These are phyloP conservation scores for Drosophila tani DNA, from an alignment of 1,140 invertebrate species.

Conservation along the genomic window DNA sequence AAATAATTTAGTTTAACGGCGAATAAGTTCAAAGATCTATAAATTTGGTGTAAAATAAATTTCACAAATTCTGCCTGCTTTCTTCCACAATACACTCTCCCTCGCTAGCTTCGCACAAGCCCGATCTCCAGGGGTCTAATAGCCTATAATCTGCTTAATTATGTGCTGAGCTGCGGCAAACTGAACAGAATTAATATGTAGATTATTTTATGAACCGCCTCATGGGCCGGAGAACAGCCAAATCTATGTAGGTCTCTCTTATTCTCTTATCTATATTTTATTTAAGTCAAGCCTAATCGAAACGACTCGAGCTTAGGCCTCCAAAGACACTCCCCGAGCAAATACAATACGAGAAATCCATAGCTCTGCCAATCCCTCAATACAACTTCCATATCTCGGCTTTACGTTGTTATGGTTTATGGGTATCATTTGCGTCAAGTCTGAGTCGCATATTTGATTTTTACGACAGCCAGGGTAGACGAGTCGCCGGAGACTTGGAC, in stretches of 20 bases:
- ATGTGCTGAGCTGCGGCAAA: slow-evolving; percentile 34
- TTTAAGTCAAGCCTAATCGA: slow-evolving; percentile 19
- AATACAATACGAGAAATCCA: slow-evolving; percentile 28
- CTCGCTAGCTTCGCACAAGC: not conserved
- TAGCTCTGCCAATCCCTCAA: slow-evolving; percentile 50
- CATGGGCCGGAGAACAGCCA: not conserved
- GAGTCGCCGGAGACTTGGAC: slow-evolving; percentile 24
- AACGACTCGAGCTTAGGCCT: not conserved
- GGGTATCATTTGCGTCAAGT: slow-evolving; percentile 65
- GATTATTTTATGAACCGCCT: slow-evolving; percentile 20
- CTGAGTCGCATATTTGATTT: slow-evolving; percentile 56
- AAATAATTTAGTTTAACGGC: slow-evolving; percentile 5
- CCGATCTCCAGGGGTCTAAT: slow-evolving; percentile 27
- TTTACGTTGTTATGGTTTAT: slow-evolving; percentile 60
- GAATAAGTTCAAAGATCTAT: not conserved
- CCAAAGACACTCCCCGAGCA: slow-evolving; percentile 45
- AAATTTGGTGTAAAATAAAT: slow-evolving; percentile 4
- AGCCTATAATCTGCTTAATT: slow-evolving; percentile 45
- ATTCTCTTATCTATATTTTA: slow-evolving; percentile 33
- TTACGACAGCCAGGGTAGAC: slow-evolving; percentile 49
- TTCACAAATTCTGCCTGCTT: slow-evolving; percentile 13
- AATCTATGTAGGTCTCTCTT: not conserved
- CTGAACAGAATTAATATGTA: slow-evolving; percentile 41
- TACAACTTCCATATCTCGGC: slow-evolving; percentile 48
- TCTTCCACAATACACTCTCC: slow-evolving; percentile 2